phyloP scores from a whole-genome alignment of 2,888 invertebrate genomes.

The Limnephilus lunatus region DNA sequence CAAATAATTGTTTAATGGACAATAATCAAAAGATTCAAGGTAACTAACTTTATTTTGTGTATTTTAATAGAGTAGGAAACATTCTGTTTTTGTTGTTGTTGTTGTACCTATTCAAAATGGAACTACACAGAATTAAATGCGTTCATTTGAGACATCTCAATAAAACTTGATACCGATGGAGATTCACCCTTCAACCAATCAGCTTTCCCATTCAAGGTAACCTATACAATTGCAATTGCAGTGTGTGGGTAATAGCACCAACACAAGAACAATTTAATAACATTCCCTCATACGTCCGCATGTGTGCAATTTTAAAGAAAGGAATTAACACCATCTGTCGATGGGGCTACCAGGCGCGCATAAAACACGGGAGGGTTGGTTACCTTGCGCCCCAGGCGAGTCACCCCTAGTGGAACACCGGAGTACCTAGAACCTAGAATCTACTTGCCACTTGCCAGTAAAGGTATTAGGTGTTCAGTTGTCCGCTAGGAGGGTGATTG shows the following conservation, averaged over 20 bases:
- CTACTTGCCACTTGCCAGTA: slow-evolving; percentile 48
- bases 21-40: background rate
- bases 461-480: slow-evolving; percentile 65
- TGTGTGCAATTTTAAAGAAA: slow-evolving; percentile 65
- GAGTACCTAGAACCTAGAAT: background rate
- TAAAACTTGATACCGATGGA: background rate
- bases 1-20: background rate
- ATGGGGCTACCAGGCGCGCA: slow-evolving; percentile 48
- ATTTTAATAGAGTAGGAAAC: background rate
- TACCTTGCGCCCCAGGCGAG: slow-evolving; percentile 59
- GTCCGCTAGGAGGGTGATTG: slow-evolving; percentile 56
- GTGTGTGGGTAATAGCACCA: background rate
- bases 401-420: slow-evolving; percentile 35
- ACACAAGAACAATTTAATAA: slow-evolving; percentile 53
- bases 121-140: background rate
- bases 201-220: slow-evolving; percentile 52
- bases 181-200: slow-evolving; percentile 47
- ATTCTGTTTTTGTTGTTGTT: background rate
- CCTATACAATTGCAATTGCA: slow-evolving; percentile 34
- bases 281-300: slow-evolving; percentile 60
- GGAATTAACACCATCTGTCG: slow-evolving; percentile 66
- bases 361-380: slow-evolving; percentile 57
- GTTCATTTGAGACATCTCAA: background rate
- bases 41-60: background rate
- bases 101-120: background rate